Conservation (phyloP, 2,113 vertebrate species). For the Oryctolagus cuniculus region DNA sequence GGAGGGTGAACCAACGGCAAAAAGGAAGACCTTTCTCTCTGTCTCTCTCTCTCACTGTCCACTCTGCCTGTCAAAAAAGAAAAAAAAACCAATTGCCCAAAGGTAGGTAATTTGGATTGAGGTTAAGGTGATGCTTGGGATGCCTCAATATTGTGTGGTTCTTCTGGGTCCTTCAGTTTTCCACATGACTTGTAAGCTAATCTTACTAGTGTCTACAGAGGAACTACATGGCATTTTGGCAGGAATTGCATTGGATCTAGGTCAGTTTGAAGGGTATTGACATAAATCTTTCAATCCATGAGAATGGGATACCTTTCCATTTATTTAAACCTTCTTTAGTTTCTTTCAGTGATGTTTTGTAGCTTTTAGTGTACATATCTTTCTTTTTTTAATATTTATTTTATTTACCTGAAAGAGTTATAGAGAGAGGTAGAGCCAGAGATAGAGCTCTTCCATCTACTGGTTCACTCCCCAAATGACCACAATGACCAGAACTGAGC, state of each 20-base stretch:
- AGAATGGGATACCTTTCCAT: neutral
- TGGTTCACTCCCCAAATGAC: too few species aligned
- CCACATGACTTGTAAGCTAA: constrained; percentile 11
- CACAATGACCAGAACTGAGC: too few species aligned
- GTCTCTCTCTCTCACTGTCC: too few species aligned
- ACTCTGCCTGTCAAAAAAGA: too few species aligned
- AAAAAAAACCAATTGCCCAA: constrained; percentile 39
- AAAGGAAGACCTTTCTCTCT: too few species aligned
- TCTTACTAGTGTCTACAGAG: neutral
- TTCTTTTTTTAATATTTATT: neutral
- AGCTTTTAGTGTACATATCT: neutral
- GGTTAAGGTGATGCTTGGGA: too few species aligned
- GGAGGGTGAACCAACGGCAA: too few species aligned
- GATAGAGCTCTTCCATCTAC: too few species aligned
- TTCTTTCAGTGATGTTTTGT: constrained; percentile 6
- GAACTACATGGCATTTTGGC: neutral
- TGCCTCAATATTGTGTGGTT: neutral
- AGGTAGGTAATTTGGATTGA: neutral
- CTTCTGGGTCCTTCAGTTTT: neutral
- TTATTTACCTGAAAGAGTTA: neutral
- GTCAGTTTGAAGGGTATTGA: neutral
- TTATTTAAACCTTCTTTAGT: constrained; percentile 6
- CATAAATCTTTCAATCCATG: neutral
- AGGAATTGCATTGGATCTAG: neutral
- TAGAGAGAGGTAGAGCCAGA: neutral